Conservation (phyloP, 1,140 invertebrate genomes). For the Homarus americanus region DNA sequence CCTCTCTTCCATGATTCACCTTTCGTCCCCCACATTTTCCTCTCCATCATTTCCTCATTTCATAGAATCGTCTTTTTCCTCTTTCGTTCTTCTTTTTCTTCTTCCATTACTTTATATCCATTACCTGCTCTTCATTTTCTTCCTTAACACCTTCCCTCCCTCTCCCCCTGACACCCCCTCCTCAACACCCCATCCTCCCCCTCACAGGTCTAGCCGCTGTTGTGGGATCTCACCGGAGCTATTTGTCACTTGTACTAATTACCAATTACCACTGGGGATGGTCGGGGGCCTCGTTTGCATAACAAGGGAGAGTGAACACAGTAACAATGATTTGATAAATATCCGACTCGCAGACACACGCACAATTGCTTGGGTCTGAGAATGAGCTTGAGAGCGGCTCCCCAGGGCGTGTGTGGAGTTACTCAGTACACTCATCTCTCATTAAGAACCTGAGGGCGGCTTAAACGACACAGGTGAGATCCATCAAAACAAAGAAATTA, state of each 20-base stretch:
- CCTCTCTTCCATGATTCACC: too few relatives aligned
- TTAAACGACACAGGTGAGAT: background rate
- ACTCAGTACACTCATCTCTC: too few relatives aligned
- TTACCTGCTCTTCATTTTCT: too few relatives aligned
- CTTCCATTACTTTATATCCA: too few relatives aligned
- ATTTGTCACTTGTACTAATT: slow-evolving; percentile 6
- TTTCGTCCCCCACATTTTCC: too few relatives aligned
- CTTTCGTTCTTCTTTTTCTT: too few relatives aligned
- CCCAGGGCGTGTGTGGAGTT: too few relatives aligned
- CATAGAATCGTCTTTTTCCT: too few relatives aligned
- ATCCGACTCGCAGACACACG: background rate
- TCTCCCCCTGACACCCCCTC: background rate
- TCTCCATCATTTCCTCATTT: too few relatives aligned
- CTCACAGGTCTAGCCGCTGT: background rate
- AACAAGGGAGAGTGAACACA: background rate
- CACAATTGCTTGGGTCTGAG: too few relatives aligned
- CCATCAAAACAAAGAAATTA: background rate
- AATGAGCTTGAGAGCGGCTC: background rate
- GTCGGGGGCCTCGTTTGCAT: background rate
- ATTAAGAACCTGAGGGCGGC: background rate
- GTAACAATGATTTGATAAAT: background rate
- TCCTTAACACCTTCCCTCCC: too few relatives aligned
- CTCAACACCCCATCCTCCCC: background rate
- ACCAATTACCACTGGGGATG: background rate
- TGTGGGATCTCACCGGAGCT: background rate